Evolutionary conservation across 1,140 invertebrate species (phyloP).

Genomic region (Charaxes varanes): DNA sequence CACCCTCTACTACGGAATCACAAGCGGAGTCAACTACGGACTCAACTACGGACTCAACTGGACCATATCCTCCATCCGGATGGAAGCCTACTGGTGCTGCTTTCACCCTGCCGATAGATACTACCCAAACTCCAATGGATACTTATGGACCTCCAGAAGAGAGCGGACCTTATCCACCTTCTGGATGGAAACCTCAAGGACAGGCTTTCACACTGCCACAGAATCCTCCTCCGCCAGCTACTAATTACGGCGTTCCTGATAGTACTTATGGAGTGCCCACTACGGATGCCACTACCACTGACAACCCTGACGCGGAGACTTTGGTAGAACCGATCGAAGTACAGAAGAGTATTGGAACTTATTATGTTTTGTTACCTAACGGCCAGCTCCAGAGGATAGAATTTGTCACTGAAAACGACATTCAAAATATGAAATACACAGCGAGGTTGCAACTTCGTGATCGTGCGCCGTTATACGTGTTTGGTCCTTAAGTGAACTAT

Average conservation of each 20-base stretch:
- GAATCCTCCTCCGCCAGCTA: conserved; percentile 36
- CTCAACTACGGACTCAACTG: conserved; percentile 31
- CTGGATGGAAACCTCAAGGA: conserved; percentile 52
- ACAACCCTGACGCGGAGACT: conserved; percentile 46
- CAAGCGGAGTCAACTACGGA: conserved; percentile 43
- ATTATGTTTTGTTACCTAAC: conserved; percentile 52
- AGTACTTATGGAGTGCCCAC: conserved; percentile 30
- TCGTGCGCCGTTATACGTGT: conserved; percentile 41
- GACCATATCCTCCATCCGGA: conserved; percentile 50
- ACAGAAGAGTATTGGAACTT: conserved; percentile 47
- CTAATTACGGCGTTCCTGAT: conserved; percentile 28
- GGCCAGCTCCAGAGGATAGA: conserved; percentile 50
- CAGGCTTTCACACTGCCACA: conserved; percentile 46
- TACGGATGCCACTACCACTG: conserved; percentile 37
- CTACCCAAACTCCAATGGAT: conserved; percentile 25
- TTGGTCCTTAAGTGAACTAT: conserved; percentile 38
- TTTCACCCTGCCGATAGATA: conserved; percentile 42
- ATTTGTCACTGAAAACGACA: conserved; percentile 49
- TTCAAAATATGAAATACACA: conserved; percentile 58
- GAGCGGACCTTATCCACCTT: conserved; percentile 42
- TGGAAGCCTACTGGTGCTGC: conserved; percentile 58
- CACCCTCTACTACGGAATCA: conserved; percentile 48
- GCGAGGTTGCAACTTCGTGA: conserved; percentile 41
- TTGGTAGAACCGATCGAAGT: conserved; percentile 54
- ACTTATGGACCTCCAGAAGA: conserved; percentile 38